phyloP scores from a whole-genome alignment of 2,888 invertebrate genomes.

The Cyaniris semiargus region DNA sequence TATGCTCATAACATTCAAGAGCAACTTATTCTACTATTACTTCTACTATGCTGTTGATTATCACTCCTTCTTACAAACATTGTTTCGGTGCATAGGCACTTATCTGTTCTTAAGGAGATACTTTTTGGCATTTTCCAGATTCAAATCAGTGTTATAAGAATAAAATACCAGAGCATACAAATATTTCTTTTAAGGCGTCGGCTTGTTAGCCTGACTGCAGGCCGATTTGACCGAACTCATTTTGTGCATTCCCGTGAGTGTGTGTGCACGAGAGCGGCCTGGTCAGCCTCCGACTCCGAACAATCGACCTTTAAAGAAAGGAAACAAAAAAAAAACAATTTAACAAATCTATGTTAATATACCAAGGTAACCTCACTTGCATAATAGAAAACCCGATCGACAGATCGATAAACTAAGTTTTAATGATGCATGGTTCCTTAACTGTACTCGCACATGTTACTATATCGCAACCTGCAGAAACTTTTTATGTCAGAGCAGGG shows the following conservation, averaged over 20 bases:
- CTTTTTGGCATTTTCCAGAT: neutral
- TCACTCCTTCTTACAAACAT: neutral
- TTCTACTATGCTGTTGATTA: neutral
- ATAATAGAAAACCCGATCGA: slow-evolving; percentile 9
- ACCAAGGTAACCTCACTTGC: slow-evolving; percentile 14
- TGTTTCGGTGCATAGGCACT: too few relatives aligned
- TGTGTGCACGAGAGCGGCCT: too few relatives aligned
- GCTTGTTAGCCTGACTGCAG: too few relatives aligned
- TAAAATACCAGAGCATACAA: too few relatives aligned
- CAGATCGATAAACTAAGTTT: slow-evolving; percentile 11
- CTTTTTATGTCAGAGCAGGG: neutral
- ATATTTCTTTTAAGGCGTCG: too few relatives aligned
- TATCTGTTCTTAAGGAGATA: neutral
- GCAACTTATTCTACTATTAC: neutral
- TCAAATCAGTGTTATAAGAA: neutral
- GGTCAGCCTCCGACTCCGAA: too few relatives aligned
- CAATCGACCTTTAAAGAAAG: neutral
- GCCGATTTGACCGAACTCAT: too few relatives aligned
- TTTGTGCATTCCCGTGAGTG: too few relatives aligned
- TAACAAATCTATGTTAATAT: slow-evolving; percentile 15
- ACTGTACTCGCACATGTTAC: neutral
- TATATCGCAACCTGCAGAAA: neutral
- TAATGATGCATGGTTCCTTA: slow-evolving; percentile 22
- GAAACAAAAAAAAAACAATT: neutral
- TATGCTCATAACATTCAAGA: neutral